Percentiles rank a stretch among this genome's conserved stretches.
Conservation (phyloP, 2,888 invertebrate species). For the Xiphydria camelus region DNA sequence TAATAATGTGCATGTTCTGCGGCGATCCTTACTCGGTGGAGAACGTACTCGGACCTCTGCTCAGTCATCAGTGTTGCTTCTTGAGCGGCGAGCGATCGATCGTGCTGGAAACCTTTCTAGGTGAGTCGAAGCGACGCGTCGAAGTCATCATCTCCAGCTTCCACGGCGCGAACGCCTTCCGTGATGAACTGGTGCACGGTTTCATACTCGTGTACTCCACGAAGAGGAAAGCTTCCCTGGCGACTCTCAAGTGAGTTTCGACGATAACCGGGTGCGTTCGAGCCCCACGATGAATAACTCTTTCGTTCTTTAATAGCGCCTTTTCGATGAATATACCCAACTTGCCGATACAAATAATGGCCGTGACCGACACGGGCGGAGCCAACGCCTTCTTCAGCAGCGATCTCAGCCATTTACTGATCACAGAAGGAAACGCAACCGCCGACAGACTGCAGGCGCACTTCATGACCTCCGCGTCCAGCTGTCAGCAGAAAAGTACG, state of each 20-base stretch:
- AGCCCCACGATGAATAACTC: neutral
- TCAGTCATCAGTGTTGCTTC: constrained; percentile 86
- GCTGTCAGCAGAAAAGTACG: constrained; percentile 84
- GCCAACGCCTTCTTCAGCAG: constrained; percentile 89
- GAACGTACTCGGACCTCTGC: constrained; percentile 83
- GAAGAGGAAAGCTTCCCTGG: constrained; percentile 90
- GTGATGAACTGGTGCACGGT: constrained; percentile 91
- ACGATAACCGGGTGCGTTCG: neutral
- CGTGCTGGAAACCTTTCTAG: constrained; percentile 88
- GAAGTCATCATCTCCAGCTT: constrained; percentile 93
- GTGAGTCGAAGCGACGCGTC: constrained; percentile 85
- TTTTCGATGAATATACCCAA: constrained; percentile 93
- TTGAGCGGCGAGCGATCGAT: constrained; percentile 85
- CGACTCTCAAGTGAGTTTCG: constrained; percentile 78
- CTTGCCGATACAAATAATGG: constrained; percentile 90
- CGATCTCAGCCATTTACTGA: constrained; percentile 85
- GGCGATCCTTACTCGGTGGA: constrained; percentile 92
- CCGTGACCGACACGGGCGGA: constrained; percentile 88
- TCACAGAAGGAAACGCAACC: constrained; percentile 90
- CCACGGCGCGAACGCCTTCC: constrained; percentile 89
- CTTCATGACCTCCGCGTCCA: constrained; percentile 88
- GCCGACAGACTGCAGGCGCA: constrained; percentile 88
- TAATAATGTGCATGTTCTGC: constrained; percentile 95
- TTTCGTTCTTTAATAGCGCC: constrained; percentile 69
- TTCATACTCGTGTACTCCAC: constrained; percentile 94